Evolutionary conservation across 2,113 vertebrate genomes (phyloP), one percentile per base, ranked within the genome.

Genomic region (Ophiodon elongatus): DNA sequence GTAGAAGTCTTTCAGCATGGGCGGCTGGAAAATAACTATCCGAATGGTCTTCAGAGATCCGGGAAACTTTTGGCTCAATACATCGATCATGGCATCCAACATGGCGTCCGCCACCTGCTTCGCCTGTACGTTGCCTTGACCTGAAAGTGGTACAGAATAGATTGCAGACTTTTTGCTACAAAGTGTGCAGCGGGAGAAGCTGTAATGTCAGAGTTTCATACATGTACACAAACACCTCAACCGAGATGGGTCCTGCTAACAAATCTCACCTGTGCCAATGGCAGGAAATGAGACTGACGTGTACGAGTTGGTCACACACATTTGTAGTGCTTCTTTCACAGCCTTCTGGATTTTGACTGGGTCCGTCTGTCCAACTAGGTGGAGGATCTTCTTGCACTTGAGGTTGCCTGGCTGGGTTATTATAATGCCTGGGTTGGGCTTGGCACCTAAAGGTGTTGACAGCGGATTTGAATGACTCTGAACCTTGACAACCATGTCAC

Each of bases 261-360:
- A 33, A 74, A 33, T 25, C 91, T 88, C 31, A 99, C 98, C 97
- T 97, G 97, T 98, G 85, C 97, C 97, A 82, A 98, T 96, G 78
- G 97, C 97, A 27, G 98, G 98, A 60, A 99, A 96, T 3, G 97
- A 94, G 2, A 99, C 88, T 3, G 97, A 97, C 0, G 85, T 90
- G 57, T 95, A 90, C 29, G 63, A 94, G 64, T 17, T 80, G 17
- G 73, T 82, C 68, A 95, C 94, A 90, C 96, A 97, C 82, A 95
- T 92, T 5, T 90, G 54, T n/a, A 99, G 95, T 6, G 96, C 88
- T 4, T 72, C 83, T 68, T 68, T 71, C 77, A 94, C 85, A 93
- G 2, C 21, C 19, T 50, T 74, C 0, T 90, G 90, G 73, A 71
- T 89, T 80, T 91, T 94, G 29, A 63, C 0, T 5, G 79, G 85